Base-by-base conservation (phyloP, 2,113 vertebrate species). In the Percopsis transmontana region DNA sequence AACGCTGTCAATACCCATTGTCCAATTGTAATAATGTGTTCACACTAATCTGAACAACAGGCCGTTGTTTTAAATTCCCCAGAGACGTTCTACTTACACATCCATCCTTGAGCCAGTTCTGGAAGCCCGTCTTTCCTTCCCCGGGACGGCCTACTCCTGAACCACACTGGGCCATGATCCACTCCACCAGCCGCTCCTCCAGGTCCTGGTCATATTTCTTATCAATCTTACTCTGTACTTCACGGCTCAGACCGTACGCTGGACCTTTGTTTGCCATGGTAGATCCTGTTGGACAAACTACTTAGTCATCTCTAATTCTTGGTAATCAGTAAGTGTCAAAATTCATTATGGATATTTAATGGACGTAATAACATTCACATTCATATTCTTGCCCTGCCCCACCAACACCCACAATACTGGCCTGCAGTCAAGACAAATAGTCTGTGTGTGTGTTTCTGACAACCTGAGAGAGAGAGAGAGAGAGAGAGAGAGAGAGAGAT, bases 121-220 rank as follows among this genome's bases (percentile, higher is more conserved):
- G 97, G 91, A 99, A 97, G 63, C 94, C 96, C 38, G 86, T 81
- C 83, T 93, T 94, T 66, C 96, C 95, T 0, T 91, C 68, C 62
- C 94, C 89, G 0, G 96, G 96, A 11, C 72, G 90, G 0, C 91
- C 91, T 16, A 94, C 92, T 0, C 72, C 86, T 0, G 89, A 2
- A 1, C 94, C 96, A 0, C 94, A 96, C 91, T 99, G 97, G 18
- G 82, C 70, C 0, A 92, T 6, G 21, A 99, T 95, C 97, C 97
- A 99, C 67, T 94, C 91, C 58, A 94, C 93, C 81, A 99, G 91
- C 52, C 91, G 88, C 41, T 94, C 94, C 85, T 99, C 97, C 88
- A 99, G 90, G n/a, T 99, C 96, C 0, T 94, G 91, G 0, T 99
- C 96, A 0, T 99, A 99, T 81, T 99, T 99, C 91, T 95, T 98